These are phyloP conservation scores for Nomada ruficornis DNA, from an alignment of 2,888 invertebrate species.

Conservation along the genomic window DNA sequence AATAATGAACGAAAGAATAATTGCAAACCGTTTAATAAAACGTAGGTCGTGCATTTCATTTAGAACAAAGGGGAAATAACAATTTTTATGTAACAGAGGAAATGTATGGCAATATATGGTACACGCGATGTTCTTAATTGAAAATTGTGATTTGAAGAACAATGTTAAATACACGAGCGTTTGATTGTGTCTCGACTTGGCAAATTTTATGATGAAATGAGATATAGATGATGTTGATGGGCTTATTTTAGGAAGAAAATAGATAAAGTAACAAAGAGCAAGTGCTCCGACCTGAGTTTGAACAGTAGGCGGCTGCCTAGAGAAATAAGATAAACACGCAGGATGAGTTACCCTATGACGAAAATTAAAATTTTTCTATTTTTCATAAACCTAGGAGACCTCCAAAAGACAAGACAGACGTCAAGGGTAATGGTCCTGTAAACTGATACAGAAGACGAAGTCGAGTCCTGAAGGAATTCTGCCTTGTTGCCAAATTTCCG, in stretches of 20 bases:
- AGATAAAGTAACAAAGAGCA: not conserved
- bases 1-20: no score
- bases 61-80: no score
- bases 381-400: conserved; percentile 6
- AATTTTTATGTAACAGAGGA: no score
- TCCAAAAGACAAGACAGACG: conserved; percentile 6
- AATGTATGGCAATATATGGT: no score
- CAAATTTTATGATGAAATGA: not conserved
- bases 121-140: no score
- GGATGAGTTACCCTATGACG: not conserved
- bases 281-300: not conserved
- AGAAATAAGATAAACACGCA: not conserved
- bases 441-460: conserved; percentile 8
- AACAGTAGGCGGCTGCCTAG: not conserved
- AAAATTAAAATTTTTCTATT: conserved; percentile 7
- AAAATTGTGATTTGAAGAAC: no score
- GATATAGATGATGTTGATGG: no score
- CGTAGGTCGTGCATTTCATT: no score
- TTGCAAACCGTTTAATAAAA: no score
- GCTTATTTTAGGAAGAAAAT: not conserved
- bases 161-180: not conserved
- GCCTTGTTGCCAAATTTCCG: conserved; percentile 2
- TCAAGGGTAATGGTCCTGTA: conserved; percentile 7
- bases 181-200: not conserved
- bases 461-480: conserved; percentile 4